A percentile compares a stretch with the other conserved stretches of the same genome.
phyloP scores from a whole-genome alignment of 1,140 invertebrate genomes.

The Listronotus bonariensis region DNA sequence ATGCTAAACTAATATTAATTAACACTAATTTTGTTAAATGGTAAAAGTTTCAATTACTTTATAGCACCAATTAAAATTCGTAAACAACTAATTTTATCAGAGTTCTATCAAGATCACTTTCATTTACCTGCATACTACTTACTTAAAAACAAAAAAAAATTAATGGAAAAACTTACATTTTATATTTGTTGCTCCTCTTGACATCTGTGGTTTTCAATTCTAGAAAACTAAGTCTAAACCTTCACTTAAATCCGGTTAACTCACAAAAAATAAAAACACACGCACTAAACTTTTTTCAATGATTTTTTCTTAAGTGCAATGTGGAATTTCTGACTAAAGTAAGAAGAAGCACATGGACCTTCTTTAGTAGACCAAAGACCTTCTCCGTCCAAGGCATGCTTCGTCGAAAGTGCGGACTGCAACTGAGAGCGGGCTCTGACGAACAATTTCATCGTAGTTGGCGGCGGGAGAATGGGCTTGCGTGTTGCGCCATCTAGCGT shows the following conservation, averaged over 20 bases:
- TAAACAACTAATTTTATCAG: too few relatives aligned
- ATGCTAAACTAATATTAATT: too few relatives aligned
- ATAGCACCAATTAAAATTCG: too few relatives aligned
- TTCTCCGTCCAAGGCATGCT: slow-evolving; percentile 1
- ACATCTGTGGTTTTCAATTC: not conserved
- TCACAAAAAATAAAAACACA: slow-evolving; percentile 16
- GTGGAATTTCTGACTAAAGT: not conserved
- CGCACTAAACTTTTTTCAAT: slow-evolving; percentile 8
- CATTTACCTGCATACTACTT: too few relatives aligned
- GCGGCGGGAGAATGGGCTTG: slow-evolving; percentile 24
- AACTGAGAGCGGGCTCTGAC: slow-evolving; percentile 20
- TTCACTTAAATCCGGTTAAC: slow-evolving; percentile 3
- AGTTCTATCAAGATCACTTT: too few relatives aligned
- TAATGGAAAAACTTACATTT: not conserved
- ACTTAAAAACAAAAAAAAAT: not conserved
- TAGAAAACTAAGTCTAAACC: slow-evolving; percentile 2
- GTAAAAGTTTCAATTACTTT: too few relatives aligned
- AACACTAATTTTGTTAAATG: too few relatives aligned
- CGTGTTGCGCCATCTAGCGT: slow-evolving; percentile 17
- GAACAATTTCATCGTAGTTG: slow-evolving; percentile 20
- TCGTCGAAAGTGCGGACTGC: slow-evolving; percentile 13
- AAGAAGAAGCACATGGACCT: slow-evolving; percentile 7
- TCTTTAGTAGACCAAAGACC: not conserved
- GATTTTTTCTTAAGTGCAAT: slow-evolving; percentile 3
- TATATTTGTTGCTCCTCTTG: too few relatives aligned